These are phyloP conservation scores for Torymus aiolomorphi DNA, from an alignment of 2,888 invertebrate species.

Conservation along the genomic window DNA sequence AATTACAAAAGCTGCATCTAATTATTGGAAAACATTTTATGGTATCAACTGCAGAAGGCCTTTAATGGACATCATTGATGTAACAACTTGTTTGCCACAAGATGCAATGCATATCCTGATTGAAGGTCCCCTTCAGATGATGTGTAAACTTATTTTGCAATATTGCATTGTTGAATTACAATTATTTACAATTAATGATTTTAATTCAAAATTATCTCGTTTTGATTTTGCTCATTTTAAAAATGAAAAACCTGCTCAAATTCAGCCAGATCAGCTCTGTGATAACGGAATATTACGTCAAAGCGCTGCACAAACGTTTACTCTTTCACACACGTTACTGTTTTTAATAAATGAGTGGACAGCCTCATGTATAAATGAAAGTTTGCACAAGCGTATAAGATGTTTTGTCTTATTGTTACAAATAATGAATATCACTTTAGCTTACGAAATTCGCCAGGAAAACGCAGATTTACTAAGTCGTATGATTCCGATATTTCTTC, in stretches of 20 bases:
- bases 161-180: constrained; percentile 57
- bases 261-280: constrained; percentile 51
- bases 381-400: constrained; percentile 36
- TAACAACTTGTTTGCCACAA: constrained; percentile 47
- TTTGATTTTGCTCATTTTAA: constrained; percentile 61
- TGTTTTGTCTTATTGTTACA: constrained; percentile 57
- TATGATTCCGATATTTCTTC: constrained; percentile 59
- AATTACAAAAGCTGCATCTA: not conserved
- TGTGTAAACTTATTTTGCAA: constrained; percentile 48
- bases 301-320: constrained; percentile 60
- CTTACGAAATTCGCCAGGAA: constrained; percentile 58
- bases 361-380: constrained; percentile 42
- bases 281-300: constrained; percentile 56
- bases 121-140: constrained; percentile 56
- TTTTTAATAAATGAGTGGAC: constrained; percentile 60
- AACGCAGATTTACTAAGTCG: constrained; percentile 53
- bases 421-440: constrained; percentile 60
- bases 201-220: constrained; percentile 56
- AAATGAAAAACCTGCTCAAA: constrained; percentile 59
- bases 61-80: constrained; percentile 37
- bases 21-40: constrained; percentile 46
- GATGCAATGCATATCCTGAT: constrained; percentile 58
- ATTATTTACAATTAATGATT: constrained; percentile 59
- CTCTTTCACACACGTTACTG: constrained; percentile 59
- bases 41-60: constrained; percentile 49